Percentiles rank a stretch among this genome's conserved stretches.
These are phyloP conservation scores for Archilochus colubris DNA, from an alignment of 2,113 vertebrate species.

Conservation along the genomic window DNA sequence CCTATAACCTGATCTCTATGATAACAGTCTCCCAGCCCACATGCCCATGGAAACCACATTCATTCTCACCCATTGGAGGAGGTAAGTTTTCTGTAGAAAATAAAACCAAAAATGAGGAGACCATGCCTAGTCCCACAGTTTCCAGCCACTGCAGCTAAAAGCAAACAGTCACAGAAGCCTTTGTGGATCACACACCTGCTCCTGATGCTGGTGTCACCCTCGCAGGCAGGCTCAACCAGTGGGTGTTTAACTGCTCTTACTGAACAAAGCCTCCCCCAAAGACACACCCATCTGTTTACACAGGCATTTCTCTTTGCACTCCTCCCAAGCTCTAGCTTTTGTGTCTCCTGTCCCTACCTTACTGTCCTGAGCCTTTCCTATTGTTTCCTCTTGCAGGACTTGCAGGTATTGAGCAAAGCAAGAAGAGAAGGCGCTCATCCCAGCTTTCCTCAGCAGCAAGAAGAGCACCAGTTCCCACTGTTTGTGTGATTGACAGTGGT, in stretches of 20 bases:
- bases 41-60: background rate
- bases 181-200: accelerated
- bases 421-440: accelerated
- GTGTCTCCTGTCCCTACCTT: background rate
- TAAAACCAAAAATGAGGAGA: background rate
- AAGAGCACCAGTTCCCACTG: too few relatives aligned
- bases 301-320: background rate
- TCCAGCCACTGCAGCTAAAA: background rate
- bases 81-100: background rate
- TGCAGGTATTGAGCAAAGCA: background rate
- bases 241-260: background rate
- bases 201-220: accelerated
- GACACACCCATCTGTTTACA: background rate
- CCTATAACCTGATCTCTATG: background rate
- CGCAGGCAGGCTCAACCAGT: background rate
- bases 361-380: background rate
- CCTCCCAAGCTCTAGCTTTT: background rate
- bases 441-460: background rate
- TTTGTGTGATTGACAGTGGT: background rate
- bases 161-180: background rate
- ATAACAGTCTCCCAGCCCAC: background rate
- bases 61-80: background rate
- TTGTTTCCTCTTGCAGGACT: background rate
- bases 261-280: background rate
- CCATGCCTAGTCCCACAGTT: background rate